Percentiles rank a stretch among this genome's conserved stretches.
phyloP scores from a whole-genome alignment of 2,113 vertebrate genomes.

The Melanerpes aurifrons region DNA sequence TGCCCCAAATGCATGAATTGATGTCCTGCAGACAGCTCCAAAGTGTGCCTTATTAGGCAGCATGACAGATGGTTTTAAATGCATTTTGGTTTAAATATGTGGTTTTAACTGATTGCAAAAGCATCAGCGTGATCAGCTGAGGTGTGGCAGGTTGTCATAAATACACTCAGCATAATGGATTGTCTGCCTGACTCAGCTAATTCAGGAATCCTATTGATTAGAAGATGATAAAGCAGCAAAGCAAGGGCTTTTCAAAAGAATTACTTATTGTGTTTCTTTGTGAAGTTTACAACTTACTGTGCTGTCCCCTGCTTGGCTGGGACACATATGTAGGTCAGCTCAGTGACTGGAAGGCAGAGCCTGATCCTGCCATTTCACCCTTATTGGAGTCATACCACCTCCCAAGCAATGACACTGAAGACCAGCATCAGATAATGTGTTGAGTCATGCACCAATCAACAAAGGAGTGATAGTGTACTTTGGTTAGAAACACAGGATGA shows the following conservation, averaged over 20 bases:
- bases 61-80: background rate
- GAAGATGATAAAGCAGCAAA: background rate
- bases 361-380: background rate
- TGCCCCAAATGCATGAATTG: background rate
- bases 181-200: background rate
- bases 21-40: background rate
- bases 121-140: background rate
- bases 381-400: background rate
- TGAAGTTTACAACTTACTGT: background rate
- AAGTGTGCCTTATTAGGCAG: background rate
- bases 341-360: background rate
- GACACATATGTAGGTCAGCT: background rate
- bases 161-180: background rate
- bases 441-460: background rate
- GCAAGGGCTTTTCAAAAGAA: fast-evolving
- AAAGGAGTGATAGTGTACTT: background rate
- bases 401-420: background rate
- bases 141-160: background rate
- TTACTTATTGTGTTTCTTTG: background rate
- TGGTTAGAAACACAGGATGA: background rate
- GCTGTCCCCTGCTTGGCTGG: background rate
- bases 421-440: background rate
- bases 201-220: background rate
- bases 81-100: background rate
- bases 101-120: background rate